Conservation (phyloP, 1,140 invertebrate species). For the silkworm (Bombyx mori) region ASM3026992v2 NC_085114.1:2476001-2476500, state of each 20-base stretch:
- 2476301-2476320: conserved; percentile 9
- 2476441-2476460: conserved; percentile 23
- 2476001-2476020: too few species aligned
- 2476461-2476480: conserved; percentile 17
- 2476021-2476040: too few species aligned
- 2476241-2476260: conserved; percentile 19
- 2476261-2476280: conserved; percentile 15
- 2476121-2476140: conserved; percentile 7
- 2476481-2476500: conserved; percentile 17
- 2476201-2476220: conserved; percentile 17
- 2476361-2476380: conserved; percentile 19
- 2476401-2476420: too few species aligned
- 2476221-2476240: conserved; percentile 17
- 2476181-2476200: conserved; percentile 5
- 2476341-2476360: conserved; percentile 15
- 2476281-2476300: conserved; percentile 18
- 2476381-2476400: too few species aligned
- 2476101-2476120: too few species aligned
- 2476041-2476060: too few species aligned
- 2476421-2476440: conserved; percentile 10
- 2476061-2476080: too few species aligned
- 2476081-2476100: too few species aligned
- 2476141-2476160: conserved; percentile 15
- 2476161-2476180: conserved; percentile 9
- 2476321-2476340: conserved; percentile 25